Evolutionary conservation across 2,888 invertebrate genomes (phyloP), one percentile per base, ranked within the genome.

Genomic region (Rhodophaea formosa): DNA sequence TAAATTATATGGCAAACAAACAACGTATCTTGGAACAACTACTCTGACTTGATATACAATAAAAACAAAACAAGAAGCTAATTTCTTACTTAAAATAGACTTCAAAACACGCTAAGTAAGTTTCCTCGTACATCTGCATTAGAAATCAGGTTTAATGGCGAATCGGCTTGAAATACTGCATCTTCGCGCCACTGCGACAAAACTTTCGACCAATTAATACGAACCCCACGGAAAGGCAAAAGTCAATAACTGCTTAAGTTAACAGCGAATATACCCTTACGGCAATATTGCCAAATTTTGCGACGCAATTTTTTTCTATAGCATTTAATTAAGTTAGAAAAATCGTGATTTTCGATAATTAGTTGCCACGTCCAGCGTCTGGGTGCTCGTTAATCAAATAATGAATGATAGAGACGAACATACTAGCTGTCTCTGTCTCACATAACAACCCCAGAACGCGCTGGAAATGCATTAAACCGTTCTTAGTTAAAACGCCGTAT

Each of bases 261-360:
- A n/a, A n/a, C n/a, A n/a, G n/a, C n/a, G n/a, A n/a, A 8, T 39
- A 52, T 15, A 44, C 52, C 35, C 35, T 32, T 35, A 49, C 46
- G 14, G 32, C 7, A 32, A 3, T 15, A 7, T 44, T 44, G 14
- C 14, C 32, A 49, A 32, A 49, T 17, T 52, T 52, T 35, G 16
- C 6, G 8, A 39, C 52, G 12, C 14, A n/a, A 53, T 39, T 53
- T 62, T n/a, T 65, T 60, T 58, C 58, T 32, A 51, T 59, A 59
- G 46, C 59, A 63, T 58, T 61, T 65, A 66, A 65, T 66, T 65
- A 65, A 58, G 59, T 53, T 49, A 57, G 59, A 60, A 61, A 66
- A 63, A 59, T 60, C 53, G 59, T 64, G 62, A 62, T 70, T 65
- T 66, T 69, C 65, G 62, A 61, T 70, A 72, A 75, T 72, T 69